Evolutionary conservation across 1,140 invertebrate genomes (phyloP).

Genomic region (Drosophila triauraria): DNA sequence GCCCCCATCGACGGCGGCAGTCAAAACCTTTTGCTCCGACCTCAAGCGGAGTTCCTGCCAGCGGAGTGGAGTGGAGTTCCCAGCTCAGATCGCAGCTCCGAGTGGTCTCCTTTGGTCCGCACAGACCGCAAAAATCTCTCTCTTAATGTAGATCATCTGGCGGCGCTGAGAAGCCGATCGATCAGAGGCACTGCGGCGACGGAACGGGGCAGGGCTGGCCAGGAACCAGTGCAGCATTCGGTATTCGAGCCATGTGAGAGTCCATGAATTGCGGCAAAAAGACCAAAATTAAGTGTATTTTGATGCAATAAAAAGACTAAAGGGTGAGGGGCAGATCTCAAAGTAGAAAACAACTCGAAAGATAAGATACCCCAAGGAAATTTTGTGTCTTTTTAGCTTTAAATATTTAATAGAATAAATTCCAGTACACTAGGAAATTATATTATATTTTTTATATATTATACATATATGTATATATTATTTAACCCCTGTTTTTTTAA

Average conservation of each 20-base stretch:
- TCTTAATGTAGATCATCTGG: slow-evolving; percentile 83
- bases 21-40: slow-evolving; percentile 64
- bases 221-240: slow-evolving; percentile 17
- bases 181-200: slow-evolving; percentile 36
- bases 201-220: not conserved
- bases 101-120: slow-evolving; percentile 27
- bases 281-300: slow-evolving; percentile 80
- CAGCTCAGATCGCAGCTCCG: slow-evolving; percentile 1
- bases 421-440: too few species aligned
- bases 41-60: slow-evolving; percentile 6
- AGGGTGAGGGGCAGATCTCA: not conserved
- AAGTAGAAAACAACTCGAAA: not conserved
- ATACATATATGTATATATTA: too few species aligned
- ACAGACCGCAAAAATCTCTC: slow-evolving; percentile 67
- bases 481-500: too few species aligned
- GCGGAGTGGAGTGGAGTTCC: not conserved
- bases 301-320: slow-evolving; percentile 71
- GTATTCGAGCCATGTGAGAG: slow-evolving; percentile 63
- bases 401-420: too few species aligned
- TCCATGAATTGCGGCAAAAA: slow-evolving; percentile 81
- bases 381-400: too few species aligned
- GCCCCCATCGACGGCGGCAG: slow-evolving; percentile 61
- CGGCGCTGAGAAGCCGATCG: slow-evolving; percentile 77
- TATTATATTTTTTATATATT: not conserved
- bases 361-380: not conserved